These are phyloP conservation scores for Drosophila kuntzei DNA, from an alignment of 2,888 invertebrate species.

Conservation along the genomic window DNA sequence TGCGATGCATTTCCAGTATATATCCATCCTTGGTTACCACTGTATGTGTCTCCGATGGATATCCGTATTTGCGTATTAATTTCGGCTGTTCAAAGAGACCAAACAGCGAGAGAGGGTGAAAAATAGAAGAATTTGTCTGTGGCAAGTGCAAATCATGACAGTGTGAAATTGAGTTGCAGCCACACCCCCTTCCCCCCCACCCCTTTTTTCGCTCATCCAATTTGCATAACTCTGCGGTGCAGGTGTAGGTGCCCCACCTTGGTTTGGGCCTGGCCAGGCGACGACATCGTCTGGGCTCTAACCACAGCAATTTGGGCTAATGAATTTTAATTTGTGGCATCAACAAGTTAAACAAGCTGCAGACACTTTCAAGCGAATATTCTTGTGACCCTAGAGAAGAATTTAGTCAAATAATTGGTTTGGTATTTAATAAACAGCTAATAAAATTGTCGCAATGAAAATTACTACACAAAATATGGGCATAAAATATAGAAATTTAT, in stretches of 20 bases:
- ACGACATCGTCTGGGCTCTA: conserved; percentile 39
- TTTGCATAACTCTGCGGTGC: conserved; percentile 65
- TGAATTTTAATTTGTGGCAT: conserved; percentile 76
- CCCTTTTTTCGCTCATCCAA: conserved; percentile 40
- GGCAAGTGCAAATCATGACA: conserved; percentile 64
- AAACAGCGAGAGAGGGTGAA: conserved; percentile 5
- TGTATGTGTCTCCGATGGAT: conserved; percentile 88
- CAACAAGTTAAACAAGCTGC: conserved; percentile 70
- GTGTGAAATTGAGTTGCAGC: conserved; percentile 73
- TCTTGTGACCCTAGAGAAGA: conserved; percentile 11
- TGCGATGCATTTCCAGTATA: conserved; percentile 91
- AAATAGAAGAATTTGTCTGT: conserved; percentile 36
- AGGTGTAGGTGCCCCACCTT: conserved; percentile 30
- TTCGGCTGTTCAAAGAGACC: conserved; percentile 85
- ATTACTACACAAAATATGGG: neutral
- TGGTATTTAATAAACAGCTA: conserved; percentile 13
- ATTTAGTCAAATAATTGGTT: conserved; percentile 10
- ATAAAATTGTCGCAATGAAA: conserved; percentile 8
- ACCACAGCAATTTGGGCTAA: conserved; percentile 69
- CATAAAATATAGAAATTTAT: neutral
- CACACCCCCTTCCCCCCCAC: conserved; percentile 2
- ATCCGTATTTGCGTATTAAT: conserved; percentile 88
- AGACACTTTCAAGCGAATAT: conserved; percentile 2
- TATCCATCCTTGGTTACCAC: conserved; percentile 93
- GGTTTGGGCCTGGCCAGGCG: conserved; percentile 4